phyloP scores from a whole-genome alignment of 2,888 invertebrate species.

The Diachrysia chrysitis region DNA sequence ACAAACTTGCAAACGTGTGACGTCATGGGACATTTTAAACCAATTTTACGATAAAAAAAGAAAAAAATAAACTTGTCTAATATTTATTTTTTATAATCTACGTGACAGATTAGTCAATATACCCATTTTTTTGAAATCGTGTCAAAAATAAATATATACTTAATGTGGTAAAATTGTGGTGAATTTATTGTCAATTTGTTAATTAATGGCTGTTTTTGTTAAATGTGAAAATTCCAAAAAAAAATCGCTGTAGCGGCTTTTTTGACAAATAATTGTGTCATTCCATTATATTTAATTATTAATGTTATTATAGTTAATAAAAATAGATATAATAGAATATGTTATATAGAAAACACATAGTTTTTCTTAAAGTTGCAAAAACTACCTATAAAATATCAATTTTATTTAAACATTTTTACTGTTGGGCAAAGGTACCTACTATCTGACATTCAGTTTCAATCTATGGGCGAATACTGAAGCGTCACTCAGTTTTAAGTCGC shows the following conservation, averaged over 20 bases:
- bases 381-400: neutral
- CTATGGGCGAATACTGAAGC: no score
- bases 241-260: conserved; percentile 27
- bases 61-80: no score
- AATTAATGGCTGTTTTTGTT: conserved; percentile 22
- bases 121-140: no score
- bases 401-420: no score
- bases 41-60: no score
- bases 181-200: conserved; percentile 32
- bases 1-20: no score
- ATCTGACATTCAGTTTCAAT: no score
- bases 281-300: conserved; percentile 48
- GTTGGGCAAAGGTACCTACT: neutral
- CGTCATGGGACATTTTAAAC: no score
- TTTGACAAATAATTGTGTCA: conserved; percentile 51
- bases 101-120: no score
- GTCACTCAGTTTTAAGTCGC: no score
- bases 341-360: conserved; percentile 40
- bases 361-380: conserved; percentile 33
- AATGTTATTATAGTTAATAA: conserved; percentile 44
- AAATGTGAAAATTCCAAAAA: conserved; percentile 8
- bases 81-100: no score
- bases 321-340: conserved; percentile 49
- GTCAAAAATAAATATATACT: conserved; percentile 8
- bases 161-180: conserved; percentile 48